A percentile compares a stretch with the other conserved stretches of the same genome.
These are phyloP conservation scores for Sebastes taczanowskii DNA, from an alignment of 2,797 vertebrate species.

Conservation along the genomic window DNA sequence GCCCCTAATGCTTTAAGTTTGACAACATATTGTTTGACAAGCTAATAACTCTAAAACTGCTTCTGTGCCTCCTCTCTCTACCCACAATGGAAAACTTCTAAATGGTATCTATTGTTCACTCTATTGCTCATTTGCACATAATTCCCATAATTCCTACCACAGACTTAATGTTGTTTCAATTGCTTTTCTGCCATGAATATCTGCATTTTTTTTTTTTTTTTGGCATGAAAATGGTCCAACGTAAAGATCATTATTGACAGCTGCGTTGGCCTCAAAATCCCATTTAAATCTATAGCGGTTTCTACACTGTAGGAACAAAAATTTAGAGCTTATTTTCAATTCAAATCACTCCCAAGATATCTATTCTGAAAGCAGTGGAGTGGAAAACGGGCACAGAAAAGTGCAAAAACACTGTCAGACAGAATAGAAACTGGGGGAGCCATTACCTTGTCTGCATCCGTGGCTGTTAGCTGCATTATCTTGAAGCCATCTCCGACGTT, in stretches of 20 bases:
- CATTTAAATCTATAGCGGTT: constrained; percentile 12
- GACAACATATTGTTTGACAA: background rate
- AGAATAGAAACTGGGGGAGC: constrained; percentile 56
- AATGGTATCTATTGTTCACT: background rate
- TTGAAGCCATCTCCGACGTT: constrained; percentile 94
- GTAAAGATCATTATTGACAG: constrained; percentile 26
- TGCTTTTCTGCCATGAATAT: constrained; percentile 4
- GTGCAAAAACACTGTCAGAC: constrained; percentile 48
- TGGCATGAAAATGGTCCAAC: constrained; percentile 6
- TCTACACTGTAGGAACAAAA: constrained; percentile 31
- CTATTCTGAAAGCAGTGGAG: constrained; percentile 32
- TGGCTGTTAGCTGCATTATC: constrained; percentile 96
- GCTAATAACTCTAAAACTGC: background rate
- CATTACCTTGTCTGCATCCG: constrained; percentile 94
- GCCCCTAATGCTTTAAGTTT: background rate
- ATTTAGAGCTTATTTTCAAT: constrained; percentile 39
- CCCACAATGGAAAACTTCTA: background rate
- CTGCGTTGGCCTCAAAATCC: constrained; percentile 10
- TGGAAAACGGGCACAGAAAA: constrained; percentile 56
- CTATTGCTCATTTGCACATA: background rate
- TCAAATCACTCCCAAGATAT: constrained; percentile 45
- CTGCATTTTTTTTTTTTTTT: background rate
- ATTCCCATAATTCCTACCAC: constrained; percentile 1
- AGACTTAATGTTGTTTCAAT: background rate
- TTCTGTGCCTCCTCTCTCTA: background rate